A percentile compares a stretch with the other conserved stretches of the same genome.
Conservation (phyloP, 2,888 invertebrate genomes). For the Caenorhabditis sp. region DNA sequence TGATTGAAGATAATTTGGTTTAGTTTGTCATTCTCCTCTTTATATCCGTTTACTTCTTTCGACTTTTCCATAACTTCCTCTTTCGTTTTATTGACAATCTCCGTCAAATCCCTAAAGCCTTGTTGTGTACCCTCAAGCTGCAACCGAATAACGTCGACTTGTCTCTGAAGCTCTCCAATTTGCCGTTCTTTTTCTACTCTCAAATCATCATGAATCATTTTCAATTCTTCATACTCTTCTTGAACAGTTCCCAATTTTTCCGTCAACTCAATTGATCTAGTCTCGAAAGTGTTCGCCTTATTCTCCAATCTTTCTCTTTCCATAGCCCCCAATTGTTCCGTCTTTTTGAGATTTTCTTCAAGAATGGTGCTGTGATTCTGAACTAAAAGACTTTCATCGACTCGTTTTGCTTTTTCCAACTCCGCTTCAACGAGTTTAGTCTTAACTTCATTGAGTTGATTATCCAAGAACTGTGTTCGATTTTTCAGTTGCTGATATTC, state of each 20-base stretch:
- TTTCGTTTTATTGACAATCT: neutral
- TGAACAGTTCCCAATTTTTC: conserved; percentile 11
- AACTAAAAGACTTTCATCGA: conserved; percentile 23
- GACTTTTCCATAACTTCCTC: conserved; percentile 2
- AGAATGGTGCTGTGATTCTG: conserved; percentile 33
- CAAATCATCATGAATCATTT: conserved; percentile 7
- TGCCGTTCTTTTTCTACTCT: conserved; percentile 14
- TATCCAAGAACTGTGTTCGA: conserved; percentile 47
- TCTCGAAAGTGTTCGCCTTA: conserved; percentile 30
- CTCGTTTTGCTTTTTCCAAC: conserved; percentile 27
- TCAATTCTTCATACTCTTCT: conserved; percentile 13
- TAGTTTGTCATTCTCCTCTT: neutral
- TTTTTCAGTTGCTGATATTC: conserved; percentile 54
- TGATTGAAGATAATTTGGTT: conserved; percentile 1
- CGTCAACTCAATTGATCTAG: conserved; percentile 15
- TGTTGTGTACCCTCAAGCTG: conserved; percentile 12
- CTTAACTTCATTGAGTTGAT: conserved; percentile 47
- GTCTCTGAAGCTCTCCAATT: conserved; percentile 18
- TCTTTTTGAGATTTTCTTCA: conserved; percentile 47
- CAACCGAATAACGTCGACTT: conserved; percentile 16
- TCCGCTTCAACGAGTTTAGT: conserved; percentile 34
- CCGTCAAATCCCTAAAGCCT: neutral
- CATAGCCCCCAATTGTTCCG: conserved; percentile 35
- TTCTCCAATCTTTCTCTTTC: conserved; percentile 37
- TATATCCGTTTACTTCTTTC: conserved; percentile 9